phyloP scores from a whole-genome alignment of 2,797 vertebrate species.

The Cyprinodon diabolis region DNA sequence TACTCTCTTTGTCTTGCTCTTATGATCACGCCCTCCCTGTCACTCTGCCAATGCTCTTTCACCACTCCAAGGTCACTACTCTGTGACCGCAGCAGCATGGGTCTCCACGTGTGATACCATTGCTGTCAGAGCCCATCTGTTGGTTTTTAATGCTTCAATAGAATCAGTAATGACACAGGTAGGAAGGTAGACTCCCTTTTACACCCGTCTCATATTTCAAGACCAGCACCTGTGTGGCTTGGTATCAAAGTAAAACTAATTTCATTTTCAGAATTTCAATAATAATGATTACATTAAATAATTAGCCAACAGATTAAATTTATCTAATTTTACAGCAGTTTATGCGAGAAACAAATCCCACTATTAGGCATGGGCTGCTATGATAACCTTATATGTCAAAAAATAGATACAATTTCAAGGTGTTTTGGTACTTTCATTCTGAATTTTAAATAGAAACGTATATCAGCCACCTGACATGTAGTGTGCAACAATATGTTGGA shows the following conservation, averaged over 20 bases:
- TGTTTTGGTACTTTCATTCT: too few relatives aligned
- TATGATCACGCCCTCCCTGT: constrained; percentile 47
- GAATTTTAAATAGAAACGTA: too few relatives aligned
- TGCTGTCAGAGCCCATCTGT: constrained; percentile 82
- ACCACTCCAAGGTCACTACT: constrained; percentile 75
- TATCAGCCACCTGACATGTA: too few relatives aligned
- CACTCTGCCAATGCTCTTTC: constrained; percentile 49
- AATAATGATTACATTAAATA: too few relatives aligned
- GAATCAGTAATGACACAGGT: constrained; percentile 73
- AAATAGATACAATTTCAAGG: too few relatives aligned
- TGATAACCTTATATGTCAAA: too few relatives aligned
- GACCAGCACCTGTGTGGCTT: constrained; percentile 38
- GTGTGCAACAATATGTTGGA: too few relatives aligned
- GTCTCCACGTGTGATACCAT: constrained; percentile 56
- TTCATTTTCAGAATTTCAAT: constrained; percentile 4
- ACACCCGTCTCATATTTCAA: constrained; percentile 41
- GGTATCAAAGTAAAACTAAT: constrained; percentile 13
- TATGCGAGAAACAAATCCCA: too few relatives aligned
- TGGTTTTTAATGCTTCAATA: constrained; percentile 70
- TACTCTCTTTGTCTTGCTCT: constrained; percentile 32
- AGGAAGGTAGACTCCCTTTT: constrained; percentile 57
- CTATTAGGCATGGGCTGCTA: too few relatives aligned
- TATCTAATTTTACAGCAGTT: too few relatives aligned
- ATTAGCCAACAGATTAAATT: too few relatives aligned
- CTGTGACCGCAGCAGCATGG: constrained; percentile 67